Conservation (phyloP, 2,113 vertebrate genomes). For the Equus quagga region DNA sequence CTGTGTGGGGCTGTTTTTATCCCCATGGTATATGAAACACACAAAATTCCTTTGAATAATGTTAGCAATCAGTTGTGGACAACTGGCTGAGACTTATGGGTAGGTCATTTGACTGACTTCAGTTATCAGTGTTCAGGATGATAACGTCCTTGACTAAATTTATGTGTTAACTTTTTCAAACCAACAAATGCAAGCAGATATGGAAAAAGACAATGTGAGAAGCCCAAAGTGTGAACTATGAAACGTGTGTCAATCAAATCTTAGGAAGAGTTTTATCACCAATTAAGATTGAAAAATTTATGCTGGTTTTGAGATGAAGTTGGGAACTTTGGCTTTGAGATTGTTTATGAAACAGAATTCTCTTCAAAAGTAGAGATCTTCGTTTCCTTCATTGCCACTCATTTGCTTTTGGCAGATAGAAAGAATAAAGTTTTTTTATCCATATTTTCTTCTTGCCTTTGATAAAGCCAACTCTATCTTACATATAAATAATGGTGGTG, state of each 20-base stretch:
- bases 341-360: neutral
- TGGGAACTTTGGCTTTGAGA: neutral
- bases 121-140: neutral
- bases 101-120: neutral
- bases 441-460: conserved; percentile 24
- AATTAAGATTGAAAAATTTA: neutral
- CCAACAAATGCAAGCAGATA: neutral
- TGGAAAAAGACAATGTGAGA: neutral
- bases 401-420: neutral
- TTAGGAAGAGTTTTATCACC: neutral
- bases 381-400: neutral
- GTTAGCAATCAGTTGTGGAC: neutral
- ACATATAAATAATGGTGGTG: neutral
- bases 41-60: neutral
- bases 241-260: neutral
- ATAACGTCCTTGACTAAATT: neutral
- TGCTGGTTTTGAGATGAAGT: neutral
- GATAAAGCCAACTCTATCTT: neutral
- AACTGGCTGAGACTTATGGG: neutral
- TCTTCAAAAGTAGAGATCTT: neutral
- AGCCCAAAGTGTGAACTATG: neutral
- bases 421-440: neutral
- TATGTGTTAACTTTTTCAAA: neutral
- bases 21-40: neutral
- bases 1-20: neutral